These are phyloP conservation scores for Prinia subflava DNA, from an alignment of 2,113 vertebrate species.

Conservation along the genomic window DNA sequence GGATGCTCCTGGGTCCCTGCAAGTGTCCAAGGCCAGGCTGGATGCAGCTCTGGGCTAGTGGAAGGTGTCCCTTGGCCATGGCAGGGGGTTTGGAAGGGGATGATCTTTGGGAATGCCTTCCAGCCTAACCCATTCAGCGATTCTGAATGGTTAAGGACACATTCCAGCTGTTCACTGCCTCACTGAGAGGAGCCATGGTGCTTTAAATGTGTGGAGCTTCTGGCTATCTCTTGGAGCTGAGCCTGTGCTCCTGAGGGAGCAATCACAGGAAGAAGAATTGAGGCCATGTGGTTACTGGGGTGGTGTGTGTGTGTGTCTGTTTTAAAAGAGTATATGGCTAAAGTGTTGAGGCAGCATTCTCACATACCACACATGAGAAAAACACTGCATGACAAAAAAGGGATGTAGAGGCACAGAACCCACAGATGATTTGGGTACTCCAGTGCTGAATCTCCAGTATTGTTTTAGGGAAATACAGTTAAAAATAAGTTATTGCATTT, in stretches of 20 bases:
- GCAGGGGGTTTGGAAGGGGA: no score
- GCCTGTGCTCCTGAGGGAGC: background rate
- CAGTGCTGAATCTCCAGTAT: background rate
- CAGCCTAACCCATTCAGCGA: background rate
- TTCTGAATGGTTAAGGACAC: background rate
- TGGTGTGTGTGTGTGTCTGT: background rate
- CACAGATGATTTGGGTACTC: background rate
- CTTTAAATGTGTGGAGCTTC: background rate
- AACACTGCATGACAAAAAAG: background rate
- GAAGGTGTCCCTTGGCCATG: background rate
- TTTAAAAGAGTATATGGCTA: background rate
- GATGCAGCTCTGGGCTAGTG: rapidly evolving
- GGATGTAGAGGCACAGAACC: background rate
- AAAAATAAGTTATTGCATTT: background rate
- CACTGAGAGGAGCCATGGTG: background rate
- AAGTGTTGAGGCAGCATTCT: background rate
- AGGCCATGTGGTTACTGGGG: background rate
- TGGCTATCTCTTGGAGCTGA: background rate
- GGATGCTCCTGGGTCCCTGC: background rate
- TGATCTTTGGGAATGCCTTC: background rate
- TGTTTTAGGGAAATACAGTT: background rate
- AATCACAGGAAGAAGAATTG: background rate
- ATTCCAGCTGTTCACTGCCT: background rate
- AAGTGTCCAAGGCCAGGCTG: background rate
- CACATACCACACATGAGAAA: background rate